These are phyloP conservation scores for Listronotus bonariensis DNA, from an alignment of 1,140 invertebrate species.

Conservation along the genomic window DNA sequence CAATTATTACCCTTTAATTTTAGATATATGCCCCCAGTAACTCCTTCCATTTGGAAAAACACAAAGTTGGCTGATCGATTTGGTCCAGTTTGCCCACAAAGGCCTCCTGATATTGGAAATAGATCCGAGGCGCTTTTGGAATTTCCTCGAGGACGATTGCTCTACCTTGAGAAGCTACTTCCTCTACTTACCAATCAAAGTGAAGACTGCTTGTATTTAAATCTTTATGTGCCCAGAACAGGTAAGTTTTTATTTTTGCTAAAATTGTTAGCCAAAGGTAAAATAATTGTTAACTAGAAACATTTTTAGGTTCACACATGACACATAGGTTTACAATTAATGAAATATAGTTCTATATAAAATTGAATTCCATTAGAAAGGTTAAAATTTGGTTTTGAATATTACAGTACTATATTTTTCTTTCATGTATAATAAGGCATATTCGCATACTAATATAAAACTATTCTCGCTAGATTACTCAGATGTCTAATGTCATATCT, in stretches of 20 bases:
- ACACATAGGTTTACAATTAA: too few species aligned
- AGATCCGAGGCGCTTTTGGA: constrained; percentile 74
- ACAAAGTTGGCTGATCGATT: constrained; percentile 79
- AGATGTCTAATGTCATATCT: too few species aligned
- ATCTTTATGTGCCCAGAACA: constrained; percentile 88
- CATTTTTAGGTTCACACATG: too few species aligned
- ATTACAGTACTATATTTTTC: too few species aligned
- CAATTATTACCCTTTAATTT: constrained; percentile 13
- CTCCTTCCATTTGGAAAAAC: constrained; percentile 84
- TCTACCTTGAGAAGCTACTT: constrained; percentile 79
- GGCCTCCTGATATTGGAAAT: constrained; percentile 69
- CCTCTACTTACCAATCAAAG: constrained; percentile 86
- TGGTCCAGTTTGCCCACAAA: constrained; percentile 89
- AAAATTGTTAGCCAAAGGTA: constrained; percentile 66
- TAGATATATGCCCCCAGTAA: constrained; percentile 93
- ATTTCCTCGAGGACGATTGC: constrained; percentile 78
- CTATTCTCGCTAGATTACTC: too few species aligned
- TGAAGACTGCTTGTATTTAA: constrained; percentile 97
- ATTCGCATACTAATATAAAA: too few species aligned
- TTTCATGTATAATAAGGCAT: too few species aligned
- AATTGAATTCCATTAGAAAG: too few species aligned
- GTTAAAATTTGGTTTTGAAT: too few species aligned
- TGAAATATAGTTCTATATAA: too few species aligned
- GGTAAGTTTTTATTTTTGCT: constrained; percentile 62
- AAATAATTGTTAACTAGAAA: too few species aligned